These are phyloP conservation scores for Agrochola lota DNA, from an alignment of 2,888 invertebrate genomes.

Conservation along the genomic window DNA sequence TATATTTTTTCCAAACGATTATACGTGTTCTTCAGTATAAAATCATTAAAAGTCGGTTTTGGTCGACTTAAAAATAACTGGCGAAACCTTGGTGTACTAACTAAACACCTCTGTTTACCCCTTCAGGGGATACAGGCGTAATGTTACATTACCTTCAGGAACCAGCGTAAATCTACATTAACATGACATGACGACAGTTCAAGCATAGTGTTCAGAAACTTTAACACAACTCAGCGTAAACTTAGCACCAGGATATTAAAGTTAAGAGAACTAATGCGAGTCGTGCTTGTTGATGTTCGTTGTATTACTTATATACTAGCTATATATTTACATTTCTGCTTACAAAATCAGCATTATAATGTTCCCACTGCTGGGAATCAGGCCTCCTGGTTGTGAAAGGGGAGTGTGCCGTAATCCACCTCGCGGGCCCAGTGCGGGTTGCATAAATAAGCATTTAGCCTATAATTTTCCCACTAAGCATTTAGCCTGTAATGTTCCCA, in stretches of 20 bases:
- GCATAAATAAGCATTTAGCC: too few relatives aligned
- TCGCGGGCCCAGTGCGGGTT: neutral
- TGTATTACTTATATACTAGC: too few relatives aligned
- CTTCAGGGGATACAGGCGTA: neutral
- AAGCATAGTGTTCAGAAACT: neutral
- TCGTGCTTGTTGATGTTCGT: neutral
- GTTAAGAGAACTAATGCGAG: slow-evolving; percentile 10
- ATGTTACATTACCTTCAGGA: neutral
- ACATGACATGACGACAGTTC: slow-evolving; percentile 3
- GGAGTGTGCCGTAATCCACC: neutral
- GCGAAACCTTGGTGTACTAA: neutral
- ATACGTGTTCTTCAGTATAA: too few relatives aligned
- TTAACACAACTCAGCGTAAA: neutral
- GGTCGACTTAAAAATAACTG: too few relatives aligned
- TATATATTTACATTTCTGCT: neutral
- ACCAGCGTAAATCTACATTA: neutral
- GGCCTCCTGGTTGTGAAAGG: neutral
- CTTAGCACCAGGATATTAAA: slow-evolving; percentile 7
- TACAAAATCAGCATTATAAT: neutral
- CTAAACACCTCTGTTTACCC: neutral
- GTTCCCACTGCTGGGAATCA: neutral
- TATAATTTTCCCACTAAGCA: too few relatives aligned
- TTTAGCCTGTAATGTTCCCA: neutral
- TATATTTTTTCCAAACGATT: too few relatives aligned
- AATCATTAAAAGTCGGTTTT: too few relatives aligned